Base-by-base conservation (phyloP, 1,140 invertebrate genomes). In the Calliphora vicina region DNA sequence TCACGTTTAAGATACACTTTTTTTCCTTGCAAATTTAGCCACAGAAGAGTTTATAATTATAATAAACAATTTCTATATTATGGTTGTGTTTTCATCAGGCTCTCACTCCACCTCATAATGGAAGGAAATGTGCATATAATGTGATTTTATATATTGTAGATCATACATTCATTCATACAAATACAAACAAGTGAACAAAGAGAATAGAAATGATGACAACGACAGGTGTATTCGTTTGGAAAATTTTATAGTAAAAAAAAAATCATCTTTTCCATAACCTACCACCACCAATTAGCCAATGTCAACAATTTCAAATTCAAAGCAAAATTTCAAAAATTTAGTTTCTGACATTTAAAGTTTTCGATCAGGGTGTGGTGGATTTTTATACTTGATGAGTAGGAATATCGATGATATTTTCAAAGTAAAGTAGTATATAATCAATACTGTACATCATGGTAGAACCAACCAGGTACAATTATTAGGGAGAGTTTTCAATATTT, bases 141-240 rank as follows among this genome's bases (percentile, higher is more conserved):
- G 23, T 25, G 61, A 20, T 25, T 23, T 67, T 23, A 5, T 67
- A 67, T 67, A 2, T 35, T 35, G 35, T 35, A 35, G 35, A 35
- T 35, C 35, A 10, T 35, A 23, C 61, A 67, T 23, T n/a, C 45
- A 35, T 35, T 8, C 9, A 78, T 78, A 25, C 43, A 78, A 45
- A 78, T 17, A 76, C 27, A 35, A 43, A n/a, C 45, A 43, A 43
- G 20, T 78, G 42, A 78, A 50, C 13, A 50, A 50, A 50, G 25
- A 78, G 9, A 35, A 78, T 45, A 45, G 17, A 45, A 35, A 78
- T 78, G 74, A 78, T 78, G 74, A 78, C 74, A 78, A 78, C 74
- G 74, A 78, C 74, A 78, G 74, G 74, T 78, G 74, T 78, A 78
- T 78, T 78, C 74, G 35, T 78, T 78, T 35, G 73, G 17, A 76